phyloP scores from a whole-genome alignment of 2,888 invertebrate species.

The Drosophila trichaetosa region DNA sequence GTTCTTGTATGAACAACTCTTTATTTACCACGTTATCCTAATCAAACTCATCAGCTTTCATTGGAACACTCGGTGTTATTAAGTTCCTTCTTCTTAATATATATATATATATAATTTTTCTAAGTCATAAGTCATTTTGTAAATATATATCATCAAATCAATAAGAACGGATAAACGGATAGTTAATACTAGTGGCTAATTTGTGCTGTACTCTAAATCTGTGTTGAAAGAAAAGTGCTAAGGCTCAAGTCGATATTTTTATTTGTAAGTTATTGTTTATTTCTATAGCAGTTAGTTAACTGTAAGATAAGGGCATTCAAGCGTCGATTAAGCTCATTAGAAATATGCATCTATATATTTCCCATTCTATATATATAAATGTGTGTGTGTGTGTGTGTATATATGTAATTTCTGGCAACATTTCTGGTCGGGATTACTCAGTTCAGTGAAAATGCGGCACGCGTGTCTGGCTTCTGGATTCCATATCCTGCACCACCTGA shows the following conservation, averaged over 20 bases:
- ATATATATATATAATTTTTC: not conserved
- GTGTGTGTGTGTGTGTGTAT: not conserved
- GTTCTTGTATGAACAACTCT: not conserved
- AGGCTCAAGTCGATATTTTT: not conserved
- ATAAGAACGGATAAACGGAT: not conserved
- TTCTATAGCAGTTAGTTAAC: not conserved
- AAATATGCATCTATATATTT: not conserved
- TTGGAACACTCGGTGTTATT: not conserved
- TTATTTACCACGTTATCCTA: not conserved
- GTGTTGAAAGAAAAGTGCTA: no score
- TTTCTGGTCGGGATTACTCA: conserved; percentile 56
- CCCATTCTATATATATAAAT: not conserved
- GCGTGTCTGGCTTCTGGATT: conserved; percentile 46
- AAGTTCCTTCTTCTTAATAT: no score
- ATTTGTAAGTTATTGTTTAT: not conserved
- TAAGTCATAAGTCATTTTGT: not conserved
- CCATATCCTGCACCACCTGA: conserved; percentile 47
- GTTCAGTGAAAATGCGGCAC: conserved; percentile 58
- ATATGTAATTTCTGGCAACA: not conserved
- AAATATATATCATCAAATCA: not conserved
- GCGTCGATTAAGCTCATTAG: not conserved
- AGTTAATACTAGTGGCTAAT: not conserved
- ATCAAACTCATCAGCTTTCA: not conserved
- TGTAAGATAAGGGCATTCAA: conserved; percentile 19
- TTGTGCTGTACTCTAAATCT: not conserved